Conservation (phyloP, 2,797 vertebrate species). For the Menidia menidia region DNA sequence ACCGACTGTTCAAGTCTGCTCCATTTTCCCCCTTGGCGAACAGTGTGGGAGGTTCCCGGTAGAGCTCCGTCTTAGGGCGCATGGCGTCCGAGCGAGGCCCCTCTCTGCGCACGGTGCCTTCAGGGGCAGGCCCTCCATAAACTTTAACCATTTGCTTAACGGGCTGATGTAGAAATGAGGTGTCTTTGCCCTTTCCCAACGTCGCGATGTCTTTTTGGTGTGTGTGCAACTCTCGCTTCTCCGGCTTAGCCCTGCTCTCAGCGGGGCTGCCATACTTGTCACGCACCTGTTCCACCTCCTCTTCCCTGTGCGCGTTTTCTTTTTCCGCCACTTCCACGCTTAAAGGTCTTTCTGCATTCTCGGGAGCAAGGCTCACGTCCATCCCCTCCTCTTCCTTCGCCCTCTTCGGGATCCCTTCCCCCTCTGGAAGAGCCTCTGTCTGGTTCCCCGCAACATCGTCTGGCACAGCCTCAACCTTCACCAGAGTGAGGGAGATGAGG, state of each 20-base stretch:
- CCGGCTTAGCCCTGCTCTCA: conserved; percentile 49
- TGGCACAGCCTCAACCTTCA: conserved; percentile 93
- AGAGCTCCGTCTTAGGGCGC: conserved; percentile 78
- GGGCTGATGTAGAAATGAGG: conserved; percentile 59
- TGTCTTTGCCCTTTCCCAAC: conserved; percentile 60
- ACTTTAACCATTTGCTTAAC: conserved; percentile 70
- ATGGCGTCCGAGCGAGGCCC: conserved; percentile 70
- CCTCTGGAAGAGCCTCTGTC: conserved; percentile 68
- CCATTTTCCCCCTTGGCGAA: conserved; percentile 76
- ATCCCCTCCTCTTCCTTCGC: conserved; percentile 56
- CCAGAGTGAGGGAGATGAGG: conserved; percentile 96
- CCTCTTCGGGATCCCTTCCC: conserved; percentile 71
- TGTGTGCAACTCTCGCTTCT: conserved; percentile 56
- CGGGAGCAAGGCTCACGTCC: conserved; percentile 41
- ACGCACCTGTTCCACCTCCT: conserved; percentile 65
- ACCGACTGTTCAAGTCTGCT: conserved; percentile 67
- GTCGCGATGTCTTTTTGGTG: conserved; percentile 55
- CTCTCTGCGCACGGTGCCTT: conserved; percentile 69
- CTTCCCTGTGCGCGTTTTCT: conserved; percentile 48
- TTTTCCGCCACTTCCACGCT: conserved; percentile 42
- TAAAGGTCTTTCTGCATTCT: conserved; percentile 50
- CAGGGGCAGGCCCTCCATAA: conserved; percentile 60
- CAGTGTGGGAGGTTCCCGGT: conserved; percentile 74
- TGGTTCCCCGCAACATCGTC: conserved; percentile 75
- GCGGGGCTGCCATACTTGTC: conserved; percentile 57